Conservation (phyloP, 2,113 vertebrate genomes). For the Cavia porcellus region DNA sequence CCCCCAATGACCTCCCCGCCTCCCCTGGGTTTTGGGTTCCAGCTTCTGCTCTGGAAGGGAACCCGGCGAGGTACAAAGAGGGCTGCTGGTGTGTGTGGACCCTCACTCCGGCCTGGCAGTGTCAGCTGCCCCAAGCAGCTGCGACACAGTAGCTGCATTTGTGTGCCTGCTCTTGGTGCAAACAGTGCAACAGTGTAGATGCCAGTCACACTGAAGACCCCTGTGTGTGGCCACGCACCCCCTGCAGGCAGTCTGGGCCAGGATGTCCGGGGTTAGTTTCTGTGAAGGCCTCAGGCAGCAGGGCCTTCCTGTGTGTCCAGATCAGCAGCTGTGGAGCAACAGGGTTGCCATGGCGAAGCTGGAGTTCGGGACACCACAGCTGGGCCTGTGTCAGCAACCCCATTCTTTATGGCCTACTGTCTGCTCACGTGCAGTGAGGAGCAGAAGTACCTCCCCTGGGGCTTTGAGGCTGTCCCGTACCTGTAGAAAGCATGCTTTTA, state of each 20-base stretch:
- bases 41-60: background rate
- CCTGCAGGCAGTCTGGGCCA: background rate
- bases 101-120: background rate
- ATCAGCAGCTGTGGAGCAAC: background rate
- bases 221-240: no score
- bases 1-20: background rate
- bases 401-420: background rate
- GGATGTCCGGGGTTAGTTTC: background rate
- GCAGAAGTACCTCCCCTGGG: background rate
- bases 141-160: background rate
- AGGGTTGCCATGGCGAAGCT: background rate
- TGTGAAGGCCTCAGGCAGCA: background rate
- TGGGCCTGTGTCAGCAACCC: background rate
- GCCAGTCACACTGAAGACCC: no score
- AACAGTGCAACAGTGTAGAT: background rate
- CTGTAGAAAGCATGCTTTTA: accelerated
- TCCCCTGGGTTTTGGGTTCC: background rate
- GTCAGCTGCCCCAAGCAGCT: background rate
- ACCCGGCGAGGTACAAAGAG: no score
- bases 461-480: background rate
- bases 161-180: background rate
- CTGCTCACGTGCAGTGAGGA: background rate
- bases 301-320: background rate
- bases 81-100: background rate
- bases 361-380: background rate